phyloP scores from a whole-genome alignment of 1,140 invertebrate species.

The Dinoponera quadriceps region DNA sequence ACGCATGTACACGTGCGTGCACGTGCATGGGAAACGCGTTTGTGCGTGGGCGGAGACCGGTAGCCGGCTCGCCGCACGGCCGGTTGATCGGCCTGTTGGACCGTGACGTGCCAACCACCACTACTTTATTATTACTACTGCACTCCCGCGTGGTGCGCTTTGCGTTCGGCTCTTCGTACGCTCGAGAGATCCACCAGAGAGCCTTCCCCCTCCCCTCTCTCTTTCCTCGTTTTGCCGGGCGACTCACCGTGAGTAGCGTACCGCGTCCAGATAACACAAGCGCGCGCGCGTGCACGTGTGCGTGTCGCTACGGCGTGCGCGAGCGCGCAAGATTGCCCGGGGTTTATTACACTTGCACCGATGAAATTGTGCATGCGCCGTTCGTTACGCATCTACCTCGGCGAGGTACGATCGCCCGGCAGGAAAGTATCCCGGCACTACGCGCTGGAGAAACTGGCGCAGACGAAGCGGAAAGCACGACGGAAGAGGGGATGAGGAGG shows the following conservation, averaged over 20 bases:
- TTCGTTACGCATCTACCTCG: constrained; percentile 68
- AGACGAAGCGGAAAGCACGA: constrained; percentile 50
- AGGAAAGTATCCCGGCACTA: constrained; percentile 56
- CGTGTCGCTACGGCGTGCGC: constrained; percentile 33
- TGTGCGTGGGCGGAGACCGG: constrained; percentile 82
- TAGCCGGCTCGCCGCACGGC: constrained; percentile 79
- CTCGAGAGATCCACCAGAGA: constrained; percentile 35
- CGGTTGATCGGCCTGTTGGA: constrained; percentile 83
- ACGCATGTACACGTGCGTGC: constrained; percentile 13
- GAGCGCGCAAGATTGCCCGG: constrained; percentile 57
- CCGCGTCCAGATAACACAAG: constrained; percentile 49
- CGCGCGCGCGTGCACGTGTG: background rate
- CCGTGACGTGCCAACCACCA: constrained; percentile 82
- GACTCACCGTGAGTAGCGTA: constrained; percentile 55
- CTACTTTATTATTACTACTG: constrained; percentile 83
- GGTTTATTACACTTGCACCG: constrained; percentile 78
- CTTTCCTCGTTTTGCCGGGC: constrained; percentile 34
- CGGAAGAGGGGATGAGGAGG: background rate
- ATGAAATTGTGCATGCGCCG: constrained; percentile 77
- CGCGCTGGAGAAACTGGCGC: constrained; percentile 46
- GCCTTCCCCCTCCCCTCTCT: background rate
- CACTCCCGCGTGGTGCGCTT: constrained; percentile 75
- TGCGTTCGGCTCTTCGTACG: constrained; percentile 52
- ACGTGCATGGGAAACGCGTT: constrained; percentile 57
- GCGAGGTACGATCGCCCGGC: constrained; percentile 51